phyloP scores from a whole-genome alignment of 1,140 invertebrate species.

The Drosophila novamexicana region DNA sequence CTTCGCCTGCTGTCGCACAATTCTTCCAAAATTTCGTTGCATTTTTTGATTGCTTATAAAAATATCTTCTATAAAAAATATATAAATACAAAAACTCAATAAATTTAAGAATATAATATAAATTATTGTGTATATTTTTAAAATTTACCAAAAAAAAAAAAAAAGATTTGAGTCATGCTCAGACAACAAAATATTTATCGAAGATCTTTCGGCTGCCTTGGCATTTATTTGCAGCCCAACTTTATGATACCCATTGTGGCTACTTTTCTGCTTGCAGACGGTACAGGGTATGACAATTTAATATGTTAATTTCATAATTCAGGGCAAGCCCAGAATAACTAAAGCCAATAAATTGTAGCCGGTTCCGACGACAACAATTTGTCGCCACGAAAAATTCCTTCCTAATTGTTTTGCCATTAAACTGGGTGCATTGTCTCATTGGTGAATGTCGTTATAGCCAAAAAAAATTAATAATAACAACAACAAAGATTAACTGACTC shows the following conservation, averaged over 20 bases:
- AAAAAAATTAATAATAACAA: conserved; percentile 12
- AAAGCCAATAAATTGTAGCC: conserved; percentile 33
- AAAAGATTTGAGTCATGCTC: not conserved
- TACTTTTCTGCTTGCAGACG: too few species aligned
- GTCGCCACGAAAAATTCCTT: conserved; percentile 69
- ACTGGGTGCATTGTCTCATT: conserved; percentile 68
- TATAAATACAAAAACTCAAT: too few species aligned
- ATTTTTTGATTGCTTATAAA: too few species aligned
- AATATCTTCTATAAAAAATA: too few species aligned
- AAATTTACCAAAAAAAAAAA: too few species aligned
- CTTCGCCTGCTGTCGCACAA: too few species aligned
- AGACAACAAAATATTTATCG: not conserved
- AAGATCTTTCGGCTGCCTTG: not conserved
- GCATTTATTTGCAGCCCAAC: not conserved
- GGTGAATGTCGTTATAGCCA: conserved; percentile 16
- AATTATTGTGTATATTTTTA: too few species aligned
- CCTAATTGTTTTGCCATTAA: conserved; percentile 80
- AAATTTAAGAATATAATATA: too few species aligned
- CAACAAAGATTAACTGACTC: conserved; percentile 49
- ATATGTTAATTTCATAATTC: conserved; percentile 17
- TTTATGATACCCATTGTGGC: not conserved
- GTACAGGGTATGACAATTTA: not conserved
- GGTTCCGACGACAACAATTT: conserved; percentile 46
- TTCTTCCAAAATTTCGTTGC: too few species aligned
- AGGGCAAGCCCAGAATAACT: conserved; percentile 15